Conservation (phyloP, 2,113 vertebrate species). For the Synchiropus splendidus region DNA sequence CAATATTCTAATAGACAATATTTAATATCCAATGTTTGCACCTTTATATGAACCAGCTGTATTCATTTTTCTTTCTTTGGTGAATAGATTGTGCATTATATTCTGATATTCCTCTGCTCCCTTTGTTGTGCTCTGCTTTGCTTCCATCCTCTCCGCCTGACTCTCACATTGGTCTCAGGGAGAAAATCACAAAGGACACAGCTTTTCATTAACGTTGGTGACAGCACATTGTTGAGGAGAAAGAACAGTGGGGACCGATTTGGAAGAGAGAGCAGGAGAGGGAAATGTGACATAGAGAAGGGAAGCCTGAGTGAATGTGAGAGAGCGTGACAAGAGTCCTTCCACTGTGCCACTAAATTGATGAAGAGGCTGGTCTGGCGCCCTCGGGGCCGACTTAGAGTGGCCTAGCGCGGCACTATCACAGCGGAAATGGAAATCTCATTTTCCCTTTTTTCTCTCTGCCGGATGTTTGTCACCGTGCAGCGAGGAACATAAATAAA, state of each 20-base stretch:
- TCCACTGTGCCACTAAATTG: conserved; percentile 34
- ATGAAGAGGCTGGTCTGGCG: conserved; percentile 46
- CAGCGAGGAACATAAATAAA: conserved; percentile 4
- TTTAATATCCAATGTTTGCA: too few species aligned
- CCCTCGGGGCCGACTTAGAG: conserved; percentile 36
- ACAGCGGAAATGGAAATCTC: conserved; percentile 31
- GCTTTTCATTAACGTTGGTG: conserved; percentile 51
- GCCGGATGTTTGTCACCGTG: conserved; percentile 1
- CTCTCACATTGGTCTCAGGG: conserved; percentile 9
- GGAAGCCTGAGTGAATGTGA: conserved; percentile 7
- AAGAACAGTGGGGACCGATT: conserved; percentile 4
- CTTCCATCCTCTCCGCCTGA: conserved; percentile 23
- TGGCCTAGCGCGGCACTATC: conserved; percentile 17
- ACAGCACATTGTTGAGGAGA: conserved; percentile 20
- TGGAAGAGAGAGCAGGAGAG: conserved; percentile 3
- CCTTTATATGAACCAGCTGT: too few species aligned
- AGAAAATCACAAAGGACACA: conserved; percentile 34
- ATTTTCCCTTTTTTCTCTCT: conserved; percentile 5
- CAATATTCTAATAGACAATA: too few species aligned
- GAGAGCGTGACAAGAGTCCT: conserved; percentile 5
- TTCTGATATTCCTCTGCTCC: conserved; percentile 15
- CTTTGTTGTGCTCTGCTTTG: conserved; percentile 17
- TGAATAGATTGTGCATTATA: too few species aligned
- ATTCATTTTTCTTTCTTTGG: too few species aligned
- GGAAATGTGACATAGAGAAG: conserved; percentile 18